Evolutionary conservation across 2,888 invertebrate genomes (phyloP), one percentile per base, ranked within the genome.

Genomic region (Habrosyne pyritoides): DNA sequence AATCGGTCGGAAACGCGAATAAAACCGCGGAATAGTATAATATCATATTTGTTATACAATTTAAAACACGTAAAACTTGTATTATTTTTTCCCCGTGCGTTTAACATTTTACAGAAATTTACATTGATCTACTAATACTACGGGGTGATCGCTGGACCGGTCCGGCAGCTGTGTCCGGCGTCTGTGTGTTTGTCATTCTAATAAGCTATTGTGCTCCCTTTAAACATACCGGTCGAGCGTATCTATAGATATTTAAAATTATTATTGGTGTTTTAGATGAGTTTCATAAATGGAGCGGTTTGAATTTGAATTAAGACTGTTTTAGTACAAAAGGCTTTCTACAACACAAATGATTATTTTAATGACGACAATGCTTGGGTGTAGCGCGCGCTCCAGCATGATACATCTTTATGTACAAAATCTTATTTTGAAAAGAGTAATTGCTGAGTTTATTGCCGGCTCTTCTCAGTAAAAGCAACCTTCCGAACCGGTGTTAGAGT

Each of bases 91-190:
- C 42, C 18, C 42, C 18, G n/a, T 42, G 1, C 42, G 18, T 18
- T 1, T 2, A 18, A 12, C 24, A 21, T 22, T 52, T 52, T 22
- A 24, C 18, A 14, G 21, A 10, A 59, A 57, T 60, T 62, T n/a
- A 30, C 53, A 67, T 60, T 65, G 57, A 57, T 21, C 22, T 54
- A 54, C 56, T 51, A 65, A 51, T 50, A 50, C 24, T 53, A 46
- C 26, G 56, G 56, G 56, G 56, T 63, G 53, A 65, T 60, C 53
- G 47, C 57, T 49, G 56, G 81, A 86, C 87, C 85, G 87, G 87
- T 86, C 81, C 81, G 66, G 87, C 88, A 88, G 88, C 86, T 88
- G 87, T 68, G 72, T 54, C 56, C 66, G 62, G 60, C 59, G 68
- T 67, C 67, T 66, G 66, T 69, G 62, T 68, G 71, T 70, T 67